Evolutionary conservation across 2,888 invertebrate species (phyloP), one percentile per base, ranked within the genome.

Genomic region (Calliopum simillimum): DNA sequence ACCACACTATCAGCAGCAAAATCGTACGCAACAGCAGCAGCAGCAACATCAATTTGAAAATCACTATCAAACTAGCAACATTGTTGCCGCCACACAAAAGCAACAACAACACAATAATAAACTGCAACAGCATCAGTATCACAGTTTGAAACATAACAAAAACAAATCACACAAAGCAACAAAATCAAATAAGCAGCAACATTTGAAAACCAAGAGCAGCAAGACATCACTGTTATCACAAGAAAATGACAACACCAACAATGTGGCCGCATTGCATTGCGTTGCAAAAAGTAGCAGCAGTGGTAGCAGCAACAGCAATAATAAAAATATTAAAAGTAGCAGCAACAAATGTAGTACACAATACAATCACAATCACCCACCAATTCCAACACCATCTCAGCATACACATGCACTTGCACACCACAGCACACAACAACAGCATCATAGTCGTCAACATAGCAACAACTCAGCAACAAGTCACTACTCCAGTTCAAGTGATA

Each of bases 401-500:
- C 33, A 33, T 33, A 33, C 33, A 33, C 33, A 33, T 8, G 11
- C 14, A 41, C 41, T 4, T 41, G n/a, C 43, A 51, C 13, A 8
- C 16, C 13, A 8, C 43, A 11, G 25, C 33, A 16, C 51, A 49
- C 72, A 74, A 43, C 78, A 76, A 43, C 74, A 73, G 66, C 76
- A 77, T 69, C 77, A 76, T 70, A 73, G 73, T 71, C 74, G 73
- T 70, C 71, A 77, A 70, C 77, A 76, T 69, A 74, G 76, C 73
- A 75, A 75, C 67, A 33, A 67, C 41, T 49, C 67, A 19, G 47
- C 58, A 25, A 67, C 68, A 21, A 76, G 75, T 73, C 78, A 82
- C 72, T 83, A 82, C 70, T 78, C 82, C 61, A 85, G 84, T 73
- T 85, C 85, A 73, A 84, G 81, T 79, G 85, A 84, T 76, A 85